Percentiles rank a stretch among this genome's conserved stretches.
These are phyloP conservation scores for Polypterus bichir DNA, from an alignment of 2,113 vertebrate genomes.

Conservation along the genomic window DNA sequence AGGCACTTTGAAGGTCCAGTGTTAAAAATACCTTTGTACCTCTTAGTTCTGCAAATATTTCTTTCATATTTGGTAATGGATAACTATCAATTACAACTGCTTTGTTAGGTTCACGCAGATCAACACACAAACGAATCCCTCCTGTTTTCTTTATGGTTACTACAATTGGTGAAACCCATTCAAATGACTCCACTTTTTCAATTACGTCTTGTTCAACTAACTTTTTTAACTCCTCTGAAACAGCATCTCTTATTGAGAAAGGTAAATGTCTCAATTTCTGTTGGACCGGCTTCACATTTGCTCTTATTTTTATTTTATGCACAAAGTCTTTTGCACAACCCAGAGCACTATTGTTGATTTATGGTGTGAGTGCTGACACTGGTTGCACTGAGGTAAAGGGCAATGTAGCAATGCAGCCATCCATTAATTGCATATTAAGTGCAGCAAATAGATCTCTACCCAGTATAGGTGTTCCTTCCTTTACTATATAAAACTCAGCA, in stretches of 20 bases:
- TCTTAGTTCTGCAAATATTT: not conserved
- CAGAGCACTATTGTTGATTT: no score
- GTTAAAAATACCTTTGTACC: not conserved
- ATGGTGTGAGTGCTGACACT: no score
- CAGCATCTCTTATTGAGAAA: conserved; percentile 3
- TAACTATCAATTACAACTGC: conserved; percentile 2
- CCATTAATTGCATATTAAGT: no score
- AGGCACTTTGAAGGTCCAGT: conserved; percentile 4
- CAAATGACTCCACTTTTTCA: conserved; percentile 5
- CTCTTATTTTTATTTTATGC: conserved; percentile 3
- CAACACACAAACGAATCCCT: not conserved
- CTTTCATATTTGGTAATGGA: not conserved
- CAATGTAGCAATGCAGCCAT: no score
- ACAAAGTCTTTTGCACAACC: conserved; percentile 7
- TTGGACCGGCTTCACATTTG: conserved; percentile 7
- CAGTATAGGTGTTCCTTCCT: no score
- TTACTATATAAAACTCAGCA: no score
- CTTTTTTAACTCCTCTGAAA: not conserved
- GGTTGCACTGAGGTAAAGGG: no score
- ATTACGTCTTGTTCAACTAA: not conserved
- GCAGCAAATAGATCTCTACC: no score
- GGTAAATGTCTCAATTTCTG: conserved; percentile 4
- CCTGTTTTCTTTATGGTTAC: not conserved
- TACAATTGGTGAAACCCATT: not conserved
- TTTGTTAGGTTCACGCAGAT: conserved; percentile 3